These are phyloP conservation scores for Myrmecobius fasciatus DNA, from an alignment of 2,113 vertebrate genomes.

Conservation along the genomic window DNA sequence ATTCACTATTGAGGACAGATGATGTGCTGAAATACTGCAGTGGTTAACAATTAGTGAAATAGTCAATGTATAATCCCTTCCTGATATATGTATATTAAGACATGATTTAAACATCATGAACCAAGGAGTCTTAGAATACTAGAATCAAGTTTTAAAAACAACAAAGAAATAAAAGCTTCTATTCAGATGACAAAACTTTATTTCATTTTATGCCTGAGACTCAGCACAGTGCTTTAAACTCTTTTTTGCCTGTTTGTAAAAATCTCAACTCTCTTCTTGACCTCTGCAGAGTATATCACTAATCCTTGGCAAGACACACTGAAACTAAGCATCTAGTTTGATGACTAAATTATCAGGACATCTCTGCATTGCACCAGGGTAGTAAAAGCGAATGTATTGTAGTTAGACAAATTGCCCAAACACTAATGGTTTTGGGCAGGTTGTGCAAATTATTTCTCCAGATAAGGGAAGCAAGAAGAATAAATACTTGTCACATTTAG, in stretches of 20 bases:
- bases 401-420: conserved; percentile 7
- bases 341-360: conserved; percentile 5
- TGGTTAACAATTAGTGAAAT: conserved; percentile 30
- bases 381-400: neutral
- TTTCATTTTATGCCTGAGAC: conserved; percentile 34
- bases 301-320: neutral
- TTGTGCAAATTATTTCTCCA: neutral
- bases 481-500: neutral
- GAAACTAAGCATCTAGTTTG: neutral
- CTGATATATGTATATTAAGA: neutral
- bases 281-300: neutral
- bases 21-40: conserved; percentile 10
- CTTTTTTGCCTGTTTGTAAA: neutral
- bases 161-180: neutral
- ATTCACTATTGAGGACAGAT: conserved; percentile 23
- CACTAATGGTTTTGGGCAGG: neutral
- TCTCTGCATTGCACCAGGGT: neutral
- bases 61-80: neutral
- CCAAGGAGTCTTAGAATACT: neutral
- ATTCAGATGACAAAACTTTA: neutral
- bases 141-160: conserved; percentile 15
- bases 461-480: neutral
- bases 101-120: neutral
- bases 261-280: neutral
- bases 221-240: conserved; percentile 17